Conservation (phyloP, 2,888 invertebrate genomes). For the Hydropsyche betteni region DNA sequence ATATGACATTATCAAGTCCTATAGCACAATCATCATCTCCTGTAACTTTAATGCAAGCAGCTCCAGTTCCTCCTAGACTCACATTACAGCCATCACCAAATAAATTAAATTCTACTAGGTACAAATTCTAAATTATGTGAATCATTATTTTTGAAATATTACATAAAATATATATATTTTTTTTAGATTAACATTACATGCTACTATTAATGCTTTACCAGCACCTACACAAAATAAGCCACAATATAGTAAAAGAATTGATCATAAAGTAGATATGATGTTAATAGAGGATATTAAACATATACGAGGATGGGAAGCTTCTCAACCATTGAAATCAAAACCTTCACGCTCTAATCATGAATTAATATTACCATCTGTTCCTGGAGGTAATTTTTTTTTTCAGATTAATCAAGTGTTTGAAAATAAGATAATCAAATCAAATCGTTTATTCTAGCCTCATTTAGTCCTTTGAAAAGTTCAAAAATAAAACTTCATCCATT, state of each 20-base stretch:
- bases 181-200: conserved; percentile 56
- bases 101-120: conserved; percentile 1
- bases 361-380: conserved; percentile 70
- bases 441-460: conserved; percentile 53
- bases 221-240: conserved; percentile 54
- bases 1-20: conserved; percentile 37
- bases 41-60: conserved; percentile 10
- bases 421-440: conserved; percentile 21
- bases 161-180: neutral
- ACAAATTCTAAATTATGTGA: neutral
- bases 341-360: conserved; percentile 59
- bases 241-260: conserved; percentile 21
- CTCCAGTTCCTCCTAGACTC: conserved; percentile 25
- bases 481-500: conserved; percentile 45
- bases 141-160: neutral
- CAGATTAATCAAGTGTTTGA: conserved; percentile 23
- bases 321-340: conserved; percentile 52
- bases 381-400: conserved; percentile 64
- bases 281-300: conserved; percentile 41
- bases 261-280: conserved; percentile 52
- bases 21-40: conserved; percentile 39
- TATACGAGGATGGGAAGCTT: conserved; percentile 49
- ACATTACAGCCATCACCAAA: conserved; percentile 37
- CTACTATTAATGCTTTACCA: conserved; percentile 61
- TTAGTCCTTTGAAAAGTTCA: conserved; percentile 54